These are phyloP conservation scores for Acrocephalus kingi DNA, from an alignment of 2,113 vertebrate species.

Conservation along the genomic window DNA sequence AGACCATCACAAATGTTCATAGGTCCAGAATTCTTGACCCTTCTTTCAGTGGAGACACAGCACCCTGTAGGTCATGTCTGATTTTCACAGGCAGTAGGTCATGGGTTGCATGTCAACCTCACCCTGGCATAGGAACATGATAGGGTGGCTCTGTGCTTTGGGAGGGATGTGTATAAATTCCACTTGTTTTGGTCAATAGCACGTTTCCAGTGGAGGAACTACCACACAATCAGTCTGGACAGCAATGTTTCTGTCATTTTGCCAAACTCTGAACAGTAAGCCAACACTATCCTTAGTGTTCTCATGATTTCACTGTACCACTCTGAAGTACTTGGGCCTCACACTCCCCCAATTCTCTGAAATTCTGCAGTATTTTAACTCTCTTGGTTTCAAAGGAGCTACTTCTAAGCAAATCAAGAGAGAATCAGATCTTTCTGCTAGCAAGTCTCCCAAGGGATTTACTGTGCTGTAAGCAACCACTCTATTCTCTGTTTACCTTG, in stretches of 20 bases:
- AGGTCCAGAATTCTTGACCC: neutral
- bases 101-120: neutral
- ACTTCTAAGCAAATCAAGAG: neutral
- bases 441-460: neutral
- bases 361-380: neutral
- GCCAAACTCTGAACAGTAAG: neutral
- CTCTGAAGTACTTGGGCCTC: neutral
- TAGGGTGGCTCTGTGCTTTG: neutral
- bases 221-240: neutral
- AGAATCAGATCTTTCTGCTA: neutral
- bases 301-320: neutral
- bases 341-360: neutral
- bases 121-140: neutral
- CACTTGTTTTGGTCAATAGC: neutral
- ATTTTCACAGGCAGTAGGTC: neutral
- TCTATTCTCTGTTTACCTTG: neutral
- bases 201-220: neutral
- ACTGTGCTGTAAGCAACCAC: neutral
- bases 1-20: neutral
- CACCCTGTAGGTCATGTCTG: neutral
- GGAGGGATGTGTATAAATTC: neutral
- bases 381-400: neutral
- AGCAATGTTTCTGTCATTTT: neutral
- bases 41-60: neutral
- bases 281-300: neutral